These are phyloP conservation scores for Sesia apiformis DNA, from an alignment of 2,888 invertebrate species.

Conservation along the genomic window DNA sequence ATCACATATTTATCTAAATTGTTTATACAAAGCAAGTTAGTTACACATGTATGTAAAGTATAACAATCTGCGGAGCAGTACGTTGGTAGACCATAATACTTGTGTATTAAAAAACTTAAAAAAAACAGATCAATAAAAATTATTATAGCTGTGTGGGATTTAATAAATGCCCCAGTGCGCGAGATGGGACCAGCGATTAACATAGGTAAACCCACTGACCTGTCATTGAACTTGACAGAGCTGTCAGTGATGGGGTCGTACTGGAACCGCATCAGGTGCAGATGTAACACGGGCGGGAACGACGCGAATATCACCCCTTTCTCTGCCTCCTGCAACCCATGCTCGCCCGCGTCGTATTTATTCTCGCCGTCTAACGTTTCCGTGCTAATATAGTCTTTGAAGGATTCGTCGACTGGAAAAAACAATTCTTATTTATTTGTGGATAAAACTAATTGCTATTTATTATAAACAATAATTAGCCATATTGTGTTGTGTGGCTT, in stretches of 20 bases:
- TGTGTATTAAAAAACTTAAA: too few relatives aligned
- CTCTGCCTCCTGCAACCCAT: conserved; percentile 97
- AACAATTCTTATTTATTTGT: background rate
- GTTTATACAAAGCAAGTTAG: too few relatives aligned
- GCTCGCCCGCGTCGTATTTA: conserved; percentile 98
- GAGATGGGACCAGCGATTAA: too few relatives aligned
- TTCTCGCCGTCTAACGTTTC: conserved; percentile 98
- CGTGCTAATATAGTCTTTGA: conserved; percentile 96
- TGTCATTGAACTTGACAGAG: conserved; percentile 96
- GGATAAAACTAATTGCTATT: background rate
- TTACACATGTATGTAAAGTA: too few relatives aligned
- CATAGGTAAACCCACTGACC: conserved; percentile 41
- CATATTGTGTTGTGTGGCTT: background rate
- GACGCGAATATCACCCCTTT: conserved; percentile 98
- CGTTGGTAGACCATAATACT: too few relatives aligned
- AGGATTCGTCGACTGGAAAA: conserved; percentile 89
- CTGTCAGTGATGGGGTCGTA: conserved; percentile 98
- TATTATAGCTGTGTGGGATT: too few relatives aligned
- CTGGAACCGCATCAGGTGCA: conserved; percentile 99
- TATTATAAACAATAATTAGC: background rate
- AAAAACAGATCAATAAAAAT: too few relatives aligned
- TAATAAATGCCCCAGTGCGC: too few relatives aligned
- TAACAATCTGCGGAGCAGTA: too few relatives aligned
- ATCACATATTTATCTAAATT: too few relatives aligned
- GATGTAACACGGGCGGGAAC: conserved; percentile 97